Conservation (phyloP, 2,888 invertebrate species). For the Drosophila melanocephala region DNA sequence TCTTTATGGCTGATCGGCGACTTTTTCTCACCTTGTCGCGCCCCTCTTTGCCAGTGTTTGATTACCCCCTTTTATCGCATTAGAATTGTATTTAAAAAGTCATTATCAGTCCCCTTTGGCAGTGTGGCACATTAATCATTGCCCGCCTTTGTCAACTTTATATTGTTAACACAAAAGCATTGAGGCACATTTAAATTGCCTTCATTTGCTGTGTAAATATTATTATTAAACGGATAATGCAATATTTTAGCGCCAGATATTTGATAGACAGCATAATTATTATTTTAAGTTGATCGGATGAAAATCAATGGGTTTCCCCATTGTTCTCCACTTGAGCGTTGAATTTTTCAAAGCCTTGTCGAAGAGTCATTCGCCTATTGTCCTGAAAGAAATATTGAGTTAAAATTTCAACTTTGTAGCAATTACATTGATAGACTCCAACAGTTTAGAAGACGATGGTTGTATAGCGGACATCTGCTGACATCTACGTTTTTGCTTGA, state of each 20-base stretch:
- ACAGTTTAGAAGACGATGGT: neutral
- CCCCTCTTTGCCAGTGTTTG: constrained; percentile 52
- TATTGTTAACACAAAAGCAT: constrained; percentile 22
- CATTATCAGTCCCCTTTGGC: constrained; percentile 69
- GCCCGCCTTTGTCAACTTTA: constrained; percentile 53
- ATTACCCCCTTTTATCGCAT: constrained; percentile 73
- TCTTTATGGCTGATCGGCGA: constrained; percentile 26
- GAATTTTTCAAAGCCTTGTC: no score
- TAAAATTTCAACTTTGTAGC: neutral
- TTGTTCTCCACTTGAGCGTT: no score
- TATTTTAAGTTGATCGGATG: neutral
- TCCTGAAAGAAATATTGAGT: neutral
- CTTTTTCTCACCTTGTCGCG: constrained; percentile 55
- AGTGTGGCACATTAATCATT: constrained; percentile 70
- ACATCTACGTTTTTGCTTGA: no score
- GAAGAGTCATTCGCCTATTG: no score
- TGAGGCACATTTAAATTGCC: constrained; percentile 11
- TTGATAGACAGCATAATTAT: neutral
- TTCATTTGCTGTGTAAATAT: constrained; percentile 19
- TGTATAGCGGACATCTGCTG: neutral
- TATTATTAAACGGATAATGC: constrained; percentile 10
- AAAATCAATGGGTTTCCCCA: neutral
- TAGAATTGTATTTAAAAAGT: constrained; percentile 78
- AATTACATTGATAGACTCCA: neutral
- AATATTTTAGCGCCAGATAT: neutral